phyloP scores from a whole-genome alignment of 2,113 vertebrate species.

The Uropsilus gracilis region DNA sequence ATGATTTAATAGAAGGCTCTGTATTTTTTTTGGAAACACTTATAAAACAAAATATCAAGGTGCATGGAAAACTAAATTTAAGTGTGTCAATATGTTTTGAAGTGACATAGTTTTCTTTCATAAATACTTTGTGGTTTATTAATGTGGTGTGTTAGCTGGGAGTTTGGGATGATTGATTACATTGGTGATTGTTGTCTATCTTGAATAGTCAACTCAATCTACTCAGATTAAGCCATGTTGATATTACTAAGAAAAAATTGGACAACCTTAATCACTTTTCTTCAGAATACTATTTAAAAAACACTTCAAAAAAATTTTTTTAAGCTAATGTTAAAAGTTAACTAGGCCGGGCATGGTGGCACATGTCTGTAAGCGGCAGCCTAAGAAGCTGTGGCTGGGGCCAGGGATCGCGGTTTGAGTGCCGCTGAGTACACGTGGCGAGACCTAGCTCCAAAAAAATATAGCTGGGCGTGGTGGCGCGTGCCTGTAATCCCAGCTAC shows the following conservation, averaged over 20 bases:
- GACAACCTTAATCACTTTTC: constrained; percentile 36
- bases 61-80: constrained; percentile 79
- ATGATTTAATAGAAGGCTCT: constrained; percentile 79
- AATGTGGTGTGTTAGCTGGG: constrained; percentile 65
- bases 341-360: too few species aligned
- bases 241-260: constrained; percentile 30
- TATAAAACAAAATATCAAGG: constrained; percentile 76
- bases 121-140: constrained; percentile 52
- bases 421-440: too few species aligned
- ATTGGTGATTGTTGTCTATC: constrained; percentile 26
- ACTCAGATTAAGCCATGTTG: constrained; percentile 40
- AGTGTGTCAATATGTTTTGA: constrained; percentile 70
- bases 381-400: too few species aligned
- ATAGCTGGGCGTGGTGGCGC: too few species aligned
- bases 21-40: constrained; percentile 73
- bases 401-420: too few species aligned
- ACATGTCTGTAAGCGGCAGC: too few species aligned
- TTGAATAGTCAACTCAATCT: constrained; percentile 59
- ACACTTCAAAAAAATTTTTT: background rate
- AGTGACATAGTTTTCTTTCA: constrained; percentile 64
- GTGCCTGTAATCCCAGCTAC: too few species aligned
- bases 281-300: constrained; percentile 57
- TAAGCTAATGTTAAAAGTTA: constrained; percentile 60
- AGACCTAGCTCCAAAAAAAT: too few species aligned
- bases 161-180: constrained; percentile 60